A percentile compares a stretch with the other conserved stretches of the same genome.
phyloP scores from a whole-genome alignment of 2,113 vertebrate species.

The Montifringilla adamsi region DNA sequence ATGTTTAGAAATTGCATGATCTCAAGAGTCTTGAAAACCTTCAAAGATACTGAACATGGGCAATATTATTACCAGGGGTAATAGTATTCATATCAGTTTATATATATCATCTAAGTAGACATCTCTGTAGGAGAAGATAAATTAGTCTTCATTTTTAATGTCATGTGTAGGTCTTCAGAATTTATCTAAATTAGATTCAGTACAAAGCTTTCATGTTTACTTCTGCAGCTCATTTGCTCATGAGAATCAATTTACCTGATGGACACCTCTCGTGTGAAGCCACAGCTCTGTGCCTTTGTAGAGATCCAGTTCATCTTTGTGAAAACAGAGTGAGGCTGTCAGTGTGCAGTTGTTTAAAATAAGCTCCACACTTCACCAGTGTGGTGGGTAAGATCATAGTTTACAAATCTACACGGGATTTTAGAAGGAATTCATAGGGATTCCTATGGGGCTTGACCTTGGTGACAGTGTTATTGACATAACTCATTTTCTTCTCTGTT shows the following conservation, averaged over 20 bases:
- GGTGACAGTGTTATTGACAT: conserved; percentile 25
- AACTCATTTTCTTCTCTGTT: conserved; percentile 6
- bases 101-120: not conserved
- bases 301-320: not conserved
- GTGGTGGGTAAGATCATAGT: conserved; percentile 23
- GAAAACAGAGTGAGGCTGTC: not conserved
- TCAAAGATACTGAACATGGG: not conserved
- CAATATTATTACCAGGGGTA: not conserved
- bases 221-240: not conserved
- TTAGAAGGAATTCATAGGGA: conserved; percentile 20
- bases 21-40: not conserved
- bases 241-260: not conserved
- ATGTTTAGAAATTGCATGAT: not conserved
- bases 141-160: not conserved
- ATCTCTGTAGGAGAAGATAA: not conserved
- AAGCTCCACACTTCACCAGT: not conserved
- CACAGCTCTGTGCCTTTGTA: not conserved
- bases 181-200: not conserved
- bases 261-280: not conserved
- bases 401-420: not conserved
- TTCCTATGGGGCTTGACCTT: conserved; percentile 1
- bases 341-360: not conserved
- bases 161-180: not conserved
- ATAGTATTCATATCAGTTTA: not conserved
- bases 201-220: not conserved